Evolutionary conservation across 2,113 vertebrate genomes (phyloP).

Genomic region (Rissa tridactyla): DNA sequence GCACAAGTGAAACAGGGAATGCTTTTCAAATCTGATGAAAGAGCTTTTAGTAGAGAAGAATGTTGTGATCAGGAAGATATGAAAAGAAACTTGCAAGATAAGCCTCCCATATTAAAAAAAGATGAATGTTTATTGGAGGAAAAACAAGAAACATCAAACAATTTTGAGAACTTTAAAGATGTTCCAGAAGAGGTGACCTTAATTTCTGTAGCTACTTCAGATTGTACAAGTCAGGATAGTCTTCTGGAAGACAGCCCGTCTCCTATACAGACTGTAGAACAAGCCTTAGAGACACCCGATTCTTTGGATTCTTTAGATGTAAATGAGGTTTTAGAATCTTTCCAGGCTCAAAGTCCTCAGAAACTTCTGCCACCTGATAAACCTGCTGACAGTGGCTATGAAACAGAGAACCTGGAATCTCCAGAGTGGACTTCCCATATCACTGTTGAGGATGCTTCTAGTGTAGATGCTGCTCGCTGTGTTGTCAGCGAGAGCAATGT

Average conservation of each 20-base stretch:
- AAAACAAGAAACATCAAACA: background rate
- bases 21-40: background rate
- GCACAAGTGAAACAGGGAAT: background rate
- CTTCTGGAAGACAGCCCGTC: conserved; percentile 86
- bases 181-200: conserved; percentile 27
- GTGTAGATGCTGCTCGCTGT: conserved; percentile 46
- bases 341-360: conserved; percentile 70
- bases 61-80: background rate
- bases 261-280: conserved; percentile 74
- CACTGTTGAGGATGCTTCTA: conserved; percentile 62
- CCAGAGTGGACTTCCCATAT: conserved; percentile 94
- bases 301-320: conserved; percentile 90
- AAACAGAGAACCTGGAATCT: conserved; percentile 96
- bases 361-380: conserved; percentile 89
- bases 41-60: background rate
- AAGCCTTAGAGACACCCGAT: conserved; percentile 85
- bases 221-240: conserved; percentile 89
- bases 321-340: conserved; percentile 76
- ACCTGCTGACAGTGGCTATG: conserved; percentile 94
- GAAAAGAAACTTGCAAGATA: background rate
- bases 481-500: background rate
- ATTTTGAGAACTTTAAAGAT: conserved; percentile 26
- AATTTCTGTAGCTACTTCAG: conserved; percentile 78
- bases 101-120: background rate
- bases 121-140: background rate